Base-by-base conservation (phyloP, 2,797 vertebrate species). In the Gobionotothen gibberifrons region DNA sequence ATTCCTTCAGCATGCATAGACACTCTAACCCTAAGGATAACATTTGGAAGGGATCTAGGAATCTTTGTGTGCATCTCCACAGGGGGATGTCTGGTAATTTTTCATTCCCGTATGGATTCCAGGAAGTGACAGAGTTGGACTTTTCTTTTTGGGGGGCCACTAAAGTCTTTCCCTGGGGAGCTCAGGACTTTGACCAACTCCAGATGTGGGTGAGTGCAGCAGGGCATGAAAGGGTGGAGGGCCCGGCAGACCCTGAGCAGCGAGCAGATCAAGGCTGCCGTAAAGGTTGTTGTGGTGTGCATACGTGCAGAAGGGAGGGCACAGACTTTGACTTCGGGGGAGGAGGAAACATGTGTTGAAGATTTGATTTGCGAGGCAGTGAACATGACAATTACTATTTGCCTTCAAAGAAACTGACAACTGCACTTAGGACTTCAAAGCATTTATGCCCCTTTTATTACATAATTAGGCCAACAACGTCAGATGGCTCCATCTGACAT, bases 321-420 rank as follows among this genome's bases (percentile, higher is more conserved):
- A 58, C 64, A 62, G 69, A 63, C 79, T 72, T 67, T 62, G 61
- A 83, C 83, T 87, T 78, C 13, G 32, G 13, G 79, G 85, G 79
- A 72, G 83, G 82, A 82, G 78, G 78, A 82, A 92, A 93, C 89
- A 93, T 87, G 88, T 93, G 92, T 85, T 84, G 76, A 72, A 82
- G 81, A 91, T 92, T 94, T 93, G 91, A 94, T 94, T 91, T 93
- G 92, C 87, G 89, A 93, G 89, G 86, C 81, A 91, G 74, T 88
- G 87, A 94, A 94, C 93, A 92, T 93, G 90, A 94, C 89, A 92
- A 93, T 93, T 93, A 93, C 88, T 74, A 87, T 91, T 84, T 89
- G 80, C 86, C 92, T 92, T 94, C 92, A 94, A 94, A 94, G 92
- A 85, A 87, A 89, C 90, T 88, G 91, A 92, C 93, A 92, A 93